Evolutionary conservation across 2,797 vertebrate species (phyloP).

Genomic region (Hybognathus amarus): DNA sequence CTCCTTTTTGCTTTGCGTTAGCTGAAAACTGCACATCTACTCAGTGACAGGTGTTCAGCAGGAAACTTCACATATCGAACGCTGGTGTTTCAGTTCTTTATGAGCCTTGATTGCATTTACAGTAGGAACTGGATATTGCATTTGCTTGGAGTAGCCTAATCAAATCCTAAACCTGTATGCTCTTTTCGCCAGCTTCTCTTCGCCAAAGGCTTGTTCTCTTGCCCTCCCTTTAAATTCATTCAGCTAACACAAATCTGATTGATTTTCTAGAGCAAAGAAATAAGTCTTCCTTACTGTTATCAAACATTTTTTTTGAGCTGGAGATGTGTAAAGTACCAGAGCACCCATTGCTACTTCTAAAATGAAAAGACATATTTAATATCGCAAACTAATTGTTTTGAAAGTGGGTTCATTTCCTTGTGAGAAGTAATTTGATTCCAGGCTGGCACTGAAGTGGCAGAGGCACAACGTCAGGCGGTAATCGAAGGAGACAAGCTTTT

Average conservation of each 20-base stretch:
- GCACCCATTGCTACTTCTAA: constrained; percentile 29
- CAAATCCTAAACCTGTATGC: constrained; percentile 43
- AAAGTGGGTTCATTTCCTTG: constrained; percentile 52
- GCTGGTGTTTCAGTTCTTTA: neutral
- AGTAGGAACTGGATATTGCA: constrained; percentile 50
- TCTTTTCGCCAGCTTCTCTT: neutral
- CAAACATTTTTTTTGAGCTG: neutral
- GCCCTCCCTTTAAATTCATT: constrained; percentile 31
- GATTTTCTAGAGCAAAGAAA: constrained; percentile 27
- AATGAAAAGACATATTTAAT: constrained; percentile 56
- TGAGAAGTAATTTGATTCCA: constrained; percentile 55
- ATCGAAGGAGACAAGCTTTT: constrained; percentile 59
- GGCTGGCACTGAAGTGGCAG: constrained; percentile 41
- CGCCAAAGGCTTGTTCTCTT: constrained; percentile 7
- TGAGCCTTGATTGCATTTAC: constrained; percentile 52
- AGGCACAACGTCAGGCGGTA: constrained; percentile 42
- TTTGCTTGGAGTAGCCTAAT: constrained; percentile 54
- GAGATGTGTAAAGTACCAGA: neutral
- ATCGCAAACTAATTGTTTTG: constrained; percentile 58
- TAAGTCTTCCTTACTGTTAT: constrained; percentile 32
- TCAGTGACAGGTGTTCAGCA: constrained; percentile 24
- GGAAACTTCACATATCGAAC: neutral
- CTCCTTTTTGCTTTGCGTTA: constrained; percentile 4
- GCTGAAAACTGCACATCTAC: constrained; percentile 9
- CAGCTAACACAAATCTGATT: constrained; percentile 34